Base-by-base conservation (phyloP, 2,797 vertebrate genomes). In the Cryptoprocta ferox region DNA sequence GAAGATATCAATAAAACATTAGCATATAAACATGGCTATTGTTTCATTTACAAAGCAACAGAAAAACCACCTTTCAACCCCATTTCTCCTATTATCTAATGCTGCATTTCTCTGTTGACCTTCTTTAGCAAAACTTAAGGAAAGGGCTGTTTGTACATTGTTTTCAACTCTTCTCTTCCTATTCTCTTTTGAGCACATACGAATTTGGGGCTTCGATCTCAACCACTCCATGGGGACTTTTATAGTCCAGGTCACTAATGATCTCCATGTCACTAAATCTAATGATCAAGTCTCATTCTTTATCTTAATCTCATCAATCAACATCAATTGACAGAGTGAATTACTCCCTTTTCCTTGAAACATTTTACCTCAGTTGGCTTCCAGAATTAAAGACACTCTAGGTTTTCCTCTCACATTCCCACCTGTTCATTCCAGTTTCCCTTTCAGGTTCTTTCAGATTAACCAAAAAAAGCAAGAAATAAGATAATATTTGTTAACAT, bases 401-500 rank as follows among this genome's bases (percentile, higher is more conserved):
- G 30, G 39, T 75, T 91, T 89, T 66, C 30, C 28, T 70, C 19
- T 86, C 83, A 89, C 28, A 35, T 95, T 84, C 61, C 37, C 39
- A 95, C 42, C n/a, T 79, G 45, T 35, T 75, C 83, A 35, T 70
- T 91, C 14, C 63, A 78, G 42, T n/a, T 37, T 92, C 11, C 24
- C 86, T 94, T 97, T 65, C 63, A 86, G 63, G 56, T 89, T 86
- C 45, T 86, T 82, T 86, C n/a, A 82, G 19, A 79, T 71, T 86
- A 32, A 73, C 13, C 56, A 92, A 19, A 95, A 28, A 90, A 79
- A 95, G 92, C 37, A 13, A 94, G 61, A 94, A 95, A 88, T 89
- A 35, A 91, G 53, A 83, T 30, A 85, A 59, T 56, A 6, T 87
- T 87, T 95, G 56, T 90, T 82, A 79, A 90, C 79, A 3, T 73